Conservation (phyloP, 1,140 invertebrate species). For the Zaprionus davidi region DNA sequence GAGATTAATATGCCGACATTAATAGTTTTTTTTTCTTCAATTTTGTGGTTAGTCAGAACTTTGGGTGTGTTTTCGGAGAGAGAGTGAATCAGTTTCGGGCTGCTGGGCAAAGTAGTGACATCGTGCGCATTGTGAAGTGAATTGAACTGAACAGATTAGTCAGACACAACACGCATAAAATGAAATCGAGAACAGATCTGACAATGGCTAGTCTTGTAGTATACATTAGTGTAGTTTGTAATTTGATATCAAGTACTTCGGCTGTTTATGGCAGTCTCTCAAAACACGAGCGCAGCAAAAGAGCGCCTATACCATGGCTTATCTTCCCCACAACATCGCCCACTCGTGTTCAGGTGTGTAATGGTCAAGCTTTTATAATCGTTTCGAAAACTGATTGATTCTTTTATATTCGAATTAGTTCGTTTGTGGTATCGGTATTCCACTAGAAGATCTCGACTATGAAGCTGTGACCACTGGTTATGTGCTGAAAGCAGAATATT, state of each 20-base stretch:
- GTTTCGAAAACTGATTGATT: background rate
- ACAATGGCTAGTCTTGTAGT: conserved; percentile 18
- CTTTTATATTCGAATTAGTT: conserved; percentile 47
- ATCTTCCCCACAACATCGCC: conserved; percentile 76
- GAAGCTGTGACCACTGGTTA: conserved; percentile 81
- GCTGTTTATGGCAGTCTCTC: conserved; percentile 45
- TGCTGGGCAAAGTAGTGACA: conserved; percentile 44
- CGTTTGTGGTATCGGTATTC: conserved; percentile 80
- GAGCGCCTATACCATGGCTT: conserved; percentile 68
- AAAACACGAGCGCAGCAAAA: conserved; percentile 57
- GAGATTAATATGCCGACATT: conserved; percentile 27
- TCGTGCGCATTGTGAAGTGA: conserved; percentile 33
- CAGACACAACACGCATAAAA: conserved; percentile 17
- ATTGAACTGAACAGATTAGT: background rate
- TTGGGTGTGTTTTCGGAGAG: conserved; percentile 7
- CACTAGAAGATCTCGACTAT: conserved; percentile 70
- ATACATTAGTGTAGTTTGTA: conserved; percentile 13
- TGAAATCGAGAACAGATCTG: conserved; percentile 47
- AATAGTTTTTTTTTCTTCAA: background rate
- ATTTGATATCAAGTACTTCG: conserved; percentile 14
- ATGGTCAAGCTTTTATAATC: background rate
- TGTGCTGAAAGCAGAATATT: conserved; percentile 82
- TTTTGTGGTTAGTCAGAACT: conserved; percentile 21
- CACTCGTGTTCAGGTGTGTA: conserved; percentile 71
- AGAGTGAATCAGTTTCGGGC: conserved; percentile 28